Evolutionary conservation across 2,797 vertebrate species (phyloP).

Genomic region (Ara ararauna): DNA sequence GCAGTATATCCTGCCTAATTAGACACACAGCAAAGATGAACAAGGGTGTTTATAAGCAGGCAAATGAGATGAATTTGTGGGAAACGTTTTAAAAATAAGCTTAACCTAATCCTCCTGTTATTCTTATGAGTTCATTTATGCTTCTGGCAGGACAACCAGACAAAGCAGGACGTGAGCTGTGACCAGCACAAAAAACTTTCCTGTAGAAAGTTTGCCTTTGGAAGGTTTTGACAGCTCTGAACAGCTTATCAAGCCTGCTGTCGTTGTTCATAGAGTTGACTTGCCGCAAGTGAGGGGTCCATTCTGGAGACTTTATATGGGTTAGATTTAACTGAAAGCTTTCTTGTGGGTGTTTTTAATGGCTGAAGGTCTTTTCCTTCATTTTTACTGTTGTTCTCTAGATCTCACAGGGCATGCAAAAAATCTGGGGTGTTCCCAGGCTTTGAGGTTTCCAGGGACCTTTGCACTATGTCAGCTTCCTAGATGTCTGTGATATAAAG

Average conservation of each 20-base stretch:
- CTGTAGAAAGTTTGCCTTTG: slow-evolving; percentile 4
- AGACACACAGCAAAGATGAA: slow-evolving; percentile 25
- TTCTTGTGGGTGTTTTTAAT: neutral
- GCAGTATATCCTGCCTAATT: slow-evolving; percentile 45
- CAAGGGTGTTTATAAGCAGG: slow-evolving; percentile 49
- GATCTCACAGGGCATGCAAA: neutral
- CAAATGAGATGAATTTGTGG: slow-evolving; percentile 56
- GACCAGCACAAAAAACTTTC: neutral
- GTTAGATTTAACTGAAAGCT: neutral
- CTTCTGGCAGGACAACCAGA: slow-evolving; percentile 57
- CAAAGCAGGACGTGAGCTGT: slow-evolving; percentile 33
- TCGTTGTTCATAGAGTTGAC: neutral
- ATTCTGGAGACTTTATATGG: neutral
- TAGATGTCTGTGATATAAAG: neutral
- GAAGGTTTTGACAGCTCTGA: neutral
- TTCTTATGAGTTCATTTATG: slow-evolving; percentile 63
- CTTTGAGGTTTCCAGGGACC: neutral
- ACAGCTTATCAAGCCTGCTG: neutral
- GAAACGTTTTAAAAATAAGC: slow-evolving; percentile 55
- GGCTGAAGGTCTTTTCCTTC: neutral
- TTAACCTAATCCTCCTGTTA: slow-evolving; percentile 56
- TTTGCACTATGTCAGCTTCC: neutral
- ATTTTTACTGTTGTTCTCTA: neutral
- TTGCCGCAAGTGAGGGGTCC: rapidly evolving
- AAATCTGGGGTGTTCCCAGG: neutral